Evolutionary conservation across 2,113 vertebrate genomes (phyloP), one percentile per base, ranked within the genome.

Genomic region (Guaruba guarouba): DNA sequence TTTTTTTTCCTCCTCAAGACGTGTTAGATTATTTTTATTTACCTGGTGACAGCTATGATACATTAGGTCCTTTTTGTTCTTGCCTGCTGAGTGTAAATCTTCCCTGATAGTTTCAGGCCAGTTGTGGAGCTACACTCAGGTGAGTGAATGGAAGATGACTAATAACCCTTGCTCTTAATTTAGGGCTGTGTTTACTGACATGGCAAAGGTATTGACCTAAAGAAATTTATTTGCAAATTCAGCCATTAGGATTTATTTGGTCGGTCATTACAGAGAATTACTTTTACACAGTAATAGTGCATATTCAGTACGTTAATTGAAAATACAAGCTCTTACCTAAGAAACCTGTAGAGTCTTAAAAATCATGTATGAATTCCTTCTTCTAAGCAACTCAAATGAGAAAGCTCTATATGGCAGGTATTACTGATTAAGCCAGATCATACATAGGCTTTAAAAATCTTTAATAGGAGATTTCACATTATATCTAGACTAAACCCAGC

Each of bases 61-160:
- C 37, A 69, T 94, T 44, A 73, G 78, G 66, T 64, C 22, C 12
- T 82, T 96, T 82, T 67, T 79, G 68, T 78, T 96, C 43, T 59
- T 91, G 84, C 64, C 74, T 57, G n/a, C 54, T 46, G 80, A 71
- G 48, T 80, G 80, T 94, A 83, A 89, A 92, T 96, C 71, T 88
- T 83, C n/a, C 68, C 9, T 71, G 51, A 59, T 62, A 31, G 33
- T 91, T 89, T 85, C 54, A 48, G 52, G 71, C 74, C 68, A 57
- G 78, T 70, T 92, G 10, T 11, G 19, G 62, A 55, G 61, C 74
- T 92, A 1, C 49, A 9, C 24, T 62, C 39, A 22, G 69, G 61
- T 90, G 59, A 52, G 39, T 84, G 90, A 77, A 79, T 92, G 79
- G 52, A 70, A 57, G 74, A 55, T 54, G 25, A 67, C 68, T 93